These are phyloP conservation scores for Scolopax rusticola DNA, from an alignment of 2,797 vertebrate species.

Conservation along the genomic window DNA sequence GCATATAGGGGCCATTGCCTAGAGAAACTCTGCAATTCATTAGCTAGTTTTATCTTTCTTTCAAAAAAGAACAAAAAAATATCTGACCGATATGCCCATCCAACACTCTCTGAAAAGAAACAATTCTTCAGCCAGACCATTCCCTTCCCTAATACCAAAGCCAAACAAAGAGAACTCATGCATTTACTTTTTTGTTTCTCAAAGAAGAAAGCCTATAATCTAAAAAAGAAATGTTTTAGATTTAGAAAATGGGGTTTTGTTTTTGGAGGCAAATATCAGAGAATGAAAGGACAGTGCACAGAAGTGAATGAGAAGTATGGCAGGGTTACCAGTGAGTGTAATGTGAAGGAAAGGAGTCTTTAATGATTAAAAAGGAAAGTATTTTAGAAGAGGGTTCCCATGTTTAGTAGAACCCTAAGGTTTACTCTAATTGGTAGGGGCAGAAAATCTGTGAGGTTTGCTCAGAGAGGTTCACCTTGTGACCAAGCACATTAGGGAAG, in stretches of 20 bases:
- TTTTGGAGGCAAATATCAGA: not conserved
- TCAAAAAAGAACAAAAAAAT: not conserved
- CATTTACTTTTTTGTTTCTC: not conserved
- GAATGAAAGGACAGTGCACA: not conserved
- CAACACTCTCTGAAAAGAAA: not conserved
- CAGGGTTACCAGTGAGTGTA: not conserved
- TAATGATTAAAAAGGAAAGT: not conserved
- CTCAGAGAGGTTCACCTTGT: not conserved
- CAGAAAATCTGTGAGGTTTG: not conserved
- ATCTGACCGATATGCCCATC: not conserved
- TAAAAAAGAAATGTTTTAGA: not conserved
- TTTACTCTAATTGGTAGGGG: not conserved
- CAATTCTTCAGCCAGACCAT: not conserved
- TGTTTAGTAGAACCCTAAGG: not conserved
- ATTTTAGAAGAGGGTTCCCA: not conserved
- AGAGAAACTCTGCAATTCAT: slow-evolving; percentile 12
- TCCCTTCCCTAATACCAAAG: not conserved
- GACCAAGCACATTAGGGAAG: not conserved
- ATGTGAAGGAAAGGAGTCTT: not conserved
- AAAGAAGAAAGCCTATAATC: not conserved
- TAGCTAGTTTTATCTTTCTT: slow-evolving; percentile 9
- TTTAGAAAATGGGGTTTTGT: not conserved
- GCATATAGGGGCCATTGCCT: not conserved
- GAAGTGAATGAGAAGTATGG: not conserved
- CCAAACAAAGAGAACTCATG: not conserved